Evolutionary conservation across 1,140 invertebrate genomes (phyloP).

Genomic region (Cyclina sinensis): DNA sequence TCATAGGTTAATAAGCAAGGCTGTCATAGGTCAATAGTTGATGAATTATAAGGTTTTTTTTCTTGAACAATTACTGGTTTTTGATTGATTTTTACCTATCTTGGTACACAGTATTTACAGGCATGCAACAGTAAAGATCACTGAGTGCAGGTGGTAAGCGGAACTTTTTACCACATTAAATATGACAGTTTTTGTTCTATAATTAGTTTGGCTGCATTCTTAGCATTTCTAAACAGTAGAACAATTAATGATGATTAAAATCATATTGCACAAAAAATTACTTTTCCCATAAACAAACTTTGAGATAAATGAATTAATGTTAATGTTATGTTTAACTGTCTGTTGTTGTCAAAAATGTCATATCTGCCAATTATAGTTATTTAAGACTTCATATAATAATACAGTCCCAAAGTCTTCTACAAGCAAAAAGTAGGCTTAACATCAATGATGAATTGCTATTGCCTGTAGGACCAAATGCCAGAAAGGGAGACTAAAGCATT

Average conservation of each 20-base stretch:
- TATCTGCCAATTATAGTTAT: too few relatives aligned
- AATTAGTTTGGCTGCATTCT: constrained; percentile 22
- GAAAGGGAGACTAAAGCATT: too few relatives aligned
- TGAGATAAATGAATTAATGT: too few relatives aligned
- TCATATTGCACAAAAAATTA: constrained; percentile 23
- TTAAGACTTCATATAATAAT: too few relatives aligned
- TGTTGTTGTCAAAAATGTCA: too few relatives aligned
- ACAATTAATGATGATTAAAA: constrained; percentile 21
- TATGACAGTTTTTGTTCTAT: neutral
- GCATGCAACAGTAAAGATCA: constrained; percentile 7
- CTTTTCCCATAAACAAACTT: too few relatives aligned
- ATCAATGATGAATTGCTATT: too few relatives aligned
- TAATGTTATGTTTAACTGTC: too few relatives aligned
- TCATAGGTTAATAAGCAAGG: neutral
- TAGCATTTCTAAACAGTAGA: neutral
- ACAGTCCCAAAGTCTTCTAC: too few relatives aligned
- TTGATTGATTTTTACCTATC: constrained; percentile 37
- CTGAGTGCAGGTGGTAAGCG: constrained; percentile 5
- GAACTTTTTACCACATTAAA: constrained; percentile 32
- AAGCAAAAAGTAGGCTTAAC: too few relatives aligned
- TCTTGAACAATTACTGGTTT: neutral
- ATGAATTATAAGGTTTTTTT: constrained; percentile 8
- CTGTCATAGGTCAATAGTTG: neutral
- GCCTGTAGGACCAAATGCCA: too few relatives aligned
- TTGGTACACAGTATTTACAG: neutral